phyloP scores from a whole-genome alignment of 2,888 invertebrate genomes.

The Masnerella sp. region DNA sequence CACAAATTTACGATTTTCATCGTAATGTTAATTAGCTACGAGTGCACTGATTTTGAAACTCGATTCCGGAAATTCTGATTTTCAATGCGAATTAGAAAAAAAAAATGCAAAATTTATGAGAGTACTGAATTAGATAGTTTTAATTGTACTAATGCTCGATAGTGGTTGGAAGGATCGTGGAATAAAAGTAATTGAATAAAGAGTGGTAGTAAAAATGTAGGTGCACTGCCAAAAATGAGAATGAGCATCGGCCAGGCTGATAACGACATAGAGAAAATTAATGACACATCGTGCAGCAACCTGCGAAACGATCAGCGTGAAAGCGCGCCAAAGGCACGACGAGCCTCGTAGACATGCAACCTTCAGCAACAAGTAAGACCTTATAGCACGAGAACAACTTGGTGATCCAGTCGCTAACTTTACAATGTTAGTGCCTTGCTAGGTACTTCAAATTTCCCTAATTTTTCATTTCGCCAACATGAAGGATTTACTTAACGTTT shows the following conservation, averaged over 20 bases:
- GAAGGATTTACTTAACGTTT: no score
- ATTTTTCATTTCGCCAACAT: slow-evolving; percentile 1
- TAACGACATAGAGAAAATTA: slow-evolving; percentile 58
- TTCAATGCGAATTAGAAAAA: no score
- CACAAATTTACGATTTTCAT: not conserved
- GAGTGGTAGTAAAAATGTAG: slow-evolving; percentile 2
- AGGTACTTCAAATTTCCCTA: slow-evolving; percentile 64
- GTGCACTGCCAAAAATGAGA: slow-evolving; percentile 34
- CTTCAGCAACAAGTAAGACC: slow-evolving; percentile 76
- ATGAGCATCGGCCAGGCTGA: slow-evolving; percentile 42
- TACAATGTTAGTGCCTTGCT: slow-evolving; percentile 60
- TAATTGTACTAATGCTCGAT: no score
- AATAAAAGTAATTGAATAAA: not conserved
- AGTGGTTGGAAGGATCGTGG: not conserved
- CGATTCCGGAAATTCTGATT: not conserved
- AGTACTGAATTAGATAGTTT: no score
- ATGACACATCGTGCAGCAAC: slow-evolving; percentile 57
- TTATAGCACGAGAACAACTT: slow-evolving; percentile 67
- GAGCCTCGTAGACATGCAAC: slow-evolving; percentile 73
- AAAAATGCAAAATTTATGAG: no score
- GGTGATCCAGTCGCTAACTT: slow-evolving; percentile 49
- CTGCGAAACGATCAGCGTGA: slow-evolving; percentile 68
- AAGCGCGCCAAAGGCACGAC: slow-evolving; percentile 68
- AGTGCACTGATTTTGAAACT: not conserved
- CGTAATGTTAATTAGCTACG: slow-evolving; percentile 9